Conservation (phyloP, 2,888 invertebrate species). For the Lagria hirta region DNA sequence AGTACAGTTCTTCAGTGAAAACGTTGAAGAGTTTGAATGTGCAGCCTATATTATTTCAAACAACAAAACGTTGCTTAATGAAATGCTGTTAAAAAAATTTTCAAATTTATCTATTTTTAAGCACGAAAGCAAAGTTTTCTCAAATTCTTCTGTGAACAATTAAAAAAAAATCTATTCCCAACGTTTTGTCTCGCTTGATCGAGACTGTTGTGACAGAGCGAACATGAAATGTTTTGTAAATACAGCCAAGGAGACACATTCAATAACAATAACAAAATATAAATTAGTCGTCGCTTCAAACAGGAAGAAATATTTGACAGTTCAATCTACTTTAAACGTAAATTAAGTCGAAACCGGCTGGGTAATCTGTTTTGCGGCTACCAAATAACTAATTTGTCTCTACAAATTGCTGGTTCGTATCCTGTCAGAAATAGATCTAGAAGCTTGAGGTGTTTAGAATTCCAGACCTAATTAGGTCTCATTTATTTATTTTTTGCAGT, state of each 20-base stretch:
- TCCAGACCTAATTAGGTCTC: constrained; percentile 14
- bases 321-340: constrained; percentile 24
- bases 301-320: constrained; percentile 21
- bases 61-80: no score
- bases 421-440: constrained; percentile 34
- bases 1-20: no score
- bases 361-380: constrained; percentile 39
- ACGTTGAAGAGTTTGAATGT: no score
- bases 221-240: constrained; percentile 18
- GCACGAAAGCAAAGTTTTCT: no score
- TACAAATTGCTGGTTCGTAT: constrained; percentile 43
- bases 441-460: constrained; percentile 12
- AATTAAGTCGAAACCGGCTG: constrained; percentile 24
- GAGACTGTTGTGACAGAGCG: no score
- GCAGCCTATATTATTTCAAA: no score
- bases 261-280: constrained; percentile 16
- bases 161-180: no score
- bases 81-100: no score
- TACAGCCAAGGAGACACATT: constrained; percentile 1
- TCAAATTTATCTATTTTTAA: no score
- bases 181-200: no score
- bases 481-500: no score
- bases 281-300: constrained; percentile 16
- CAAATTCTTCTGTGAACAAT: no score
- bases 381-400: constrained; percentile 42